Percentiles rank a stretch among this genome's conserved stretches.
Conservation (phyloP, 2,888 invertebrate species). For the Lottia gigantea region DNA sequence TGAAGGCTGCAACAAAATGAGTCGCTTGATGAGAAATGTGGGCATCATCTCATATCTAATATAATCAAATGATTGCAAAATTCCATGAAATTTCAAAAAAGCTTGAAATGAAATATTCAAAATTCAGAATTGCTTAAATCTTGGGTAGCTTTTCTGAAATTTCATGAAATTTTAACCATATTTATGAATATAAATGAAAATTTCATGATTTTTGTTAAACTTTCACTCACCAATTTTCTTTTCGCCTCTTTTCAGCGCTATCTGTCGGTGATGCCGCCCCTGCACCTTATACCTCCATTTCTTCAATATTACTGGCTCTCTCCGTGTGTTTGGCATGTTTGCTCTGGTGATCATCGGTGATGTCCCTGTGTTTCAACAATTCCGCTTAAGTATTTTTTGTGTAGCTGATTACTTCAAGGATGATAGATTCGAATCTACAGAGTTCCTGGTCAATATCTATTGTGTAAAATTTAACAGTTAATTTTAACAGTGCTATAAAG, state of each 20-base stretch:
- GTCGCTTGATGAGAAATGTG: too few species aligned
- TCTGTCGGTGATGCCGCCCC: slow-evolving; percentile 4
- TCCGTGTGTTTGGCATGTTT: slow-evolving; percentile 9
- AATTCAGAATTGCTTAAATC: too few species aligned
- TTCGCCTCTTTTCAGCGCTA: slow-evolving; percentile 15
- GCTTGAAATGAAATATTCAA: too few species aligned
- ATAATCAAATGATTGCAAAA: too few species aligned
- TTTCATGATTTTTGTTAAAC: neutral
- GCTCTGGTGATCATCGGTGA: slow-evolving; percentile 14
- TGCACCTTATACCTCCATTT: neutral
- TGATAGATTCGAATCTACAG: neutral
- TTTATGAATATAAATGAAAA: slow-evolving; percentile 1
- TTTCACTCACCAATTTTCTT: slow-evolving; percentile 14
- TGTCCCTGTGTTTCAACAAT: neutral
- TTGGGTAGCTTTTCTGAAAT: too few species aligned
- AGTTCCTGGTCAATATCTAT: neutral
- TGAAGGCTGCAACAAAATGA: too few species aligned
- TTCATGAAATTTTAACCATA: too few species aligned
- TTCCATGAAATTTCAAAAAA: too few species aligned
- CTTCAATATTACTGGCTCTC: slow-evolving; percentile 12
- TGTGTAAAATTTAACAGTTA: neutral
- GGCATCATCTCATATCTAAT: too few species aligned
- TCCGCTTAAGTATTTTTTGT: slow-evolving; percentile 6
- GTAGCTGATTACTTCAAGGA: neutral
- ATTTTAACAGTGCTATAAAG: too few species aligned